phyloP scores from a whole-genome alignment of 1,140 invertebrate species.

The Drosophila miranda region DNA sequence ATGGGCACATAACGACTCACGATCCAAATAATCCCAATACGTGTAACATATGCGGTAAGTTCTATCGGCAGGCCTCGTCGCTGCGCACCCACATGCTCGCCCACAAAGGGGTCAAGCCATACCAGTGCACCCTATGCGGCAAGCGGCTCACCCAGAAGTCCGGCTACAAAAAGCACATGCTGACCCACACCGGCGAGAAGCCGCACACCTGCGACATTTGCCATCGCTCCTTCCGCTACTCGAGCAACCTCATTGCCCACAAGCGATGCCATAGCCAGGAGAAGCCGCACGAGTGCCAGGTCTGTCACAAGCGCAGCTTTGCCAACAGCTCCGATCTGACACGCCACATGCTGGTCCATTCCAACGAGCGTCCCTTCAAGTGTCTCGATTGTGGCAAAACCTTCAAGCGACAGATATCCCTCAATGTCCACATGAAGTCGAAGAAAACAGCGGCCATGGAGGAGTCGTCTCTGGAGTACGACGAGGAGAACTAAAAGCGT shows the following conservation, averaged over 20 bases:
- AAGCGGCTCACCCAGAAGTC: slow-evolving; percentile 72
- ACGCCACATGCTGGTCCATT: slow-evolving; percentile 51
- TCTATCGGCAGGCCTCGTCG: slow-evolving; percentile 60
- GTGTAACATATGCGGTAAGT: slow-evolving; percentile 55
- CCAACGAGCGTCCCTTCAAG: slow-evolving; percentile 16
- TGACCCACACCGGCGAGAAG: slow-evolving; percentile 67
- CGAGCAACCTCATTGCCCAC: slow-evolving; percentile 81
- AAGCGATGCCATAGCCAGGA: slow-evolving; percentile 86
- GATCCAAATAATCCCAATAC: slow-evolving; percentile 61
- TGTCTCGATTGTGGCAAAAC: slow-evolving; percentile 21
- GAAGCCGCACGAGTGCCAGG: slow-evolving; percentile 78
- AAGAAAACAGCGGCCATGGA: slow-evolving; percentile 2
- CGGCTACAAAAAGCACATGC: slow-evolving; percentile 73
- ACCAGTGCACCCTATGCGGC: slow-evolving; percentile 59
- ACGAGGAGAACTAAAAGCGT: not conserved
- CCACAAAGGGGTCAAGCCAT: slow-evolving; percentile 67
- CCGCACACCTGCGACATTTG: slow-evolving; percentile 62
- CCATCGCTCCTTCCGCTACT: slow-evolving; percentile 55
- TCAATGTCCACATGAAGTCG: slow-evolving; percentile 12
- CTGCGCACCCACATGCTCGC: slow-evolving; percentile 55
- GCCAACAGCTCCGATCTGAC: slow-evolving; percentile 36
- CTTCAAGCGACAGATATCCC: slow-evolving; percentile 28
- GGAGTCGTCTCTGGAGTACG: not conserved
- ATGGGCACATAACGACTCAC: slow-evolving; percentile 64
- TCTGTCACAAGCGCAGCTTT: slow-evolving; percentile 85